Conservation (phyloP, 2,797 vertebrate species). For the Acrossocheilus fasciatus region DNA sequence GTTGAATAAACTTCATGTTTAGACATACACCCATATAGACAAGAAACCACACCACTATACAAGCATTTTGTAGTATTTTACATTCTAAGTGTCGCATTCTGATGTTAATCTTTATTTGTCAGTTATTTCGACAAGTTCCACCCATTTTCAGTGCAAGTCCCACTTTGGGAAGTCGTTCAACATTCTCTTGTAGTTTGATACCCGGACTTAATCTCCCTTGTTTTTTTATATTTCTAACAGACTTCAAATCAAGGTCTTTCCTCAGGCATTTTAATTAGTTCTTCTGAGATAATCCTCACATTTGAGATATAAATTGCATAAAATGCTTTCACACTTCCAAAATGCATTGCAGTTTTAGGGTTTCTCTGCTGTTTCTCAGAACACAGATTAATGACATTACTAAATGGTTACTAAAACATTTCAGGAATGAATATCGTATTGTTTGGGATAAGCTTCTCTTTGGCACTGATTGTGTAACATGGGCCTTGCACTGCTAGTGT, state of each 20-base stretch:
- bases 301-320: conserved; percentile 43
- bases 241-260: conserved; percentile 44
- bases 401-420: conserved; percentile 35
- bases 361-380: conserved; percentile 12
- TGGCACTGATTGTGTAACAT: background rate
- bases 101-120: conserved; percentile 7
- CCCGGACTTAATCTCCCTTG: conserved; percentile 24
- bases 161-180: conserved; percentile 11
- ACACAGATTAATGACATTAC: conserved; percentile 24
- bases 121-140: background rate
- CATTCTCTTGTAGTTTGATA: conserved; percentile 43
- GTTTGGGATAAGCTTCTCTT: conserved; percentile 3
- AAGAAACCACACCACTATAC: background rate
- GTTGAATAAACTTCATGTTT: conserved; percentile 1
- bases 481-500: background rate
- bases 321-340: conserved; percentile 40
- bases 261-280: conserved; percentile 55
- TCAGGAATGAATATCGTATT: conserved; percentile 22
- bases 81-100: background rate
- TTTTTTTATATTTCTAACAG: conserved; percentile 1
- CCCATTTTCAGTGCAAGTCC: conserved; percentile 1
- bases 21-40: background rate
- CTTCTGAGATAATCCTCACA: conserved; percentile 43
- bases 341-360: background rate
- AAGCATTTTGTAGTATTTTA: background rate